Base-by-base conservation (phyloP, 92 coral and sea anemone genomes). In the Parazoanthus atlanticus region DNA sequence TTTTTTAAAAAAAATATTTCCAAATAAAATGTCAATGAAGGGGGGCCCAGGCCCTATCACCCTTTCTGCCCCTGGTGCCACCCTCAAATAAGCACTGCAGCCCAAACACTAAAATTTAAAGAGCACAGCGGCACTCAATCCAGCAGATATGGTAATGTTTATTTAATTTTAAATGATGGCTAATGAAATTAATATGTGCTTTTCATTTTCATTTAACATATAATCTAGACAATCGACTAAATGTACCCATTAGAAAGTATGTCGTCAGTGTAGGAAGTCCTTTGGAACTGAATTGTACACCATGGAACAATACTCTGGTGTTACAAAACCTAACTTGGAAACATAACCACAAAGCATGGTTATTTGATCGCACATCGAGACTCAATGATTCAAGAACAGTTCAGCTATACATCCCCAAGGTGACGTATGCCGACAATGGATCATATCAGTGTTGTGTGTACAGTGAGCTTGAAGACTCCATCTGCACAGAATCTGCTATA, bases 291-390 rank as follows among this genome's bases (percentile, higher is more conserved):
- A 84, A 84, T 69, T 84, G 87, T 26, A 40, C 78, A 8, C 77
- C 78, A 17, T 84, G 87, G 87, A 70, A 49, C 74, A 28, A 47
- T n/a, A 84, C 49, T 84, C 52, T 69, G 43, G 36, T 26, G 2
- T 54, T 78, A 29, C 87, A 84, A 69, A 49, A 84, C 78, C 66
- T 84, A 41, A 28, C 47, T 43, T 84, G 87, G 87, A 84, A 26
- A 71, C 87, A 46, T 47, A 84, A 84, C 77, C 67, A 84, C 78
- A 84, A 84, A 47, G 87, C 78, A 21, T 84, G 87, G 87, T 54
- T 84, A 28, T 34, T 29, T 46, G 87, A 84, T 23, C 87, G 64
- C 65, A 46, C 87, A 29, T 21, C 25, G 25, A 70, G 11, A 84
- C 12, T 69, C 10, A 21, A 16, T 70, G 67, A 46, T 30, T 84